Evolutionary conservation across 2,113 vertebrate genomes (phyloP).

Genomic region (Caranx ignobilis): DNA sequence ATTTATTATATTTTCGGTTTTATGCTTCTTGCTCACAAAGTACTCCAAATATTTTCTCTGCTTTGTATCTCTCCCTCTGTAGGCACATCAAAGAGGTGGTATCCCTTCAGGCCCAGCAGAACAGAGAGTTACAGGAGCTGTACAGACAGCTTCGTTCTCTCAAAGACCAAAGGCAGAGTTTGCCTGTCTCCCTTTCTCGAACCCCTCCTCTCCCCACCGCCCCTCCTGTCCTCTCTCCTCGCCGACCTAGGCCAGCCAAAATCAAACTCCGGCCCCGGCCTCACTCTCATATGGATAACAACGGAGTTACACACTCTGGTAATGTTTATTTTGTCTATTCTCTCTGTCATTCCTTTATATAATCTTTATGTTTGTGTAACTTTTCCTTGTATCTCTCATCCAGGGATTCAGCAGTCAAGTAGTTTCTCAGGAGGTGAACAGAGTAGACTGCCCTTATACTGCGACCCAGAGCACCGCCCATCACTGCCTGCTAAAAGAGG

Average conservation of each 20-base stretch:
- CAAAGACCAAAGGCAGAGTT: conserved; percentile 85
- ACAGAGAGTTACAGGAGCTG: conserved; percentile 90
- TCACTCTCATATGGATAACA: conserved; percentile 89
- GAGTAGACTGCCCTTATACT: conserved; percentile 56
- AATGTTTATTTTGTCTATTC: conserved; percentile 38
- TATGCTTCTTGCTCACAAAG: neutral
- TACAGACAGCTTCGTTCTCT: conserved; percentile 88
- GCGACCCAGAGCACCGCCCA: conserved; percentile 61
- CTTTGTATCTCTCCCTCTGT: conserved; percentile 11
- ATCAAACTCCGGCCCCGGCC: conserved; percentile 86
- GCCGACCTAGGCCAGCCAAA: conserved; percentile 87
- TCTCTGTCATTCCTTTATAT: neutral
- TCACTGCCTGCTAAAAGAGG: conserved; percentile 71
- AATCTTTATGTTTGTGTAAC: neutral
- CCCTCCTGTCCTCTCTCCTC: conserved; percentile 84
- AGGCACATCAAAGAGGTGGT: conserved; percentile 95
- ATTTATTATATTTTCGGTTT: neutral
- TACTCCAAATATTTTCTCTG: neutral
- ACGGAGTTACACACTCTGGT: conserved; percentile 84
- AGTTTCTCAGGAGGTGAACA: conserved; percentile 79
- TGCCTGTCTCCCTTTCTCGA: conserved; percentile 73
- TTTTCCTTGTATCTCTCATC: conserved; percentile 26
- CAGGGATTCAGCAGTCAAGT: conserved; percentile 80
- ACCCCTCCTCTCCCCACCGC: conserved; percentile 76
- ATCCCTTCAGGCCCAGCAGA: conserved; percentile 90